A percentile compares a stretch with the other conserved stretches of the same genome.
Conservation (phyloP, 2,888 invertebrate genomes). For the Erannis defoliaria region DNA sequence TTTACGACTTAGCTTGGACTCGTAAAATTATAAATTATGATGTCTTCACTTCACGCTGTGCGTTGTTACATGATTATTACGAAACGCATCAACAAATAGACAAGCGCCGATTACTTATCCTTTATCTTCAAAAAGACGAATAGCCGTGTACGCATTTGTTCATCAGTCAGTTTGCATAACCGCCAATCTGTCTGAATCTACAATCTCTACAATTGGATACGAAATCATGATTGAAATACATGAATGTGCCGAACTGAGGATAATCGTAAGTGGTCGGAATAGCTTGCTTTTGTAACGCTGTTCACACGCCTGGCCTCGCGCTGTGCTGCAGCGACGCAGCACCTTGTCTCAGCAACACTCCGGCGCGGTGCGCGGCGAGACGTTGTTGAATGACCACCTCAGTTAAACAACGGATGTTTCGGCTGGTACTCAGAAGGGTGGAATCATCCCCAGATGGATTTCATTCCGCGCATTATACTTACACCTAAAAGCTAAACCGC, state of each 20-base stretch:
- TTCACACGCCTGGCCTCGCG: conserved; percentile 57
- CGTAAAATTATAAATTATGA: conserved; percentile 13
- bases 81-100: conserved; percentile 3
- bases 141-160: conserved; percentile 27
- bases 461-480: no score
- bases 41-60: conserved; percentile 11
- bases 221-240: conserved; percentile 59
- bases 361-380: no score
- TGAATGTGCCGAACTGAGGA: conserved; percentile 58
- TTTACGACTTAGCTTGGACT: conserved; percentile 27
- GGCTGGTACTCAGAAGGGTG: no score
- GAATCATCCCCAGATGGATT: no score
- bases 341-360: conserved; percentile 9
- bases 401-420: no score
- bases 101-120: conserved; percentile 17
- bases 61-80: not conserved
- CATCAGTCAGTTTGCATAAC: conserved; percentile 48
- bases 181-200: conserved; percentile 43
- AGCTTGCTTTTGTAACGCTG: conserved; percentile 46
- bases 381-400: no score
- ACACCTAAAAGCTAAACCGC: no score
- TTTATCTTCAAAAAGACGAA: conserved; percentile 17
- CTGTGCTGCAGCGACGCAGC: not conserved
- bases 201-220: conserved; percentile 42
- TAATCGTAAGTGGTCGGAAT: conserved; percentile 58